Conservation (phyloP, 1,140 invertebrate species). For the Drosophila dunni region DNA sequence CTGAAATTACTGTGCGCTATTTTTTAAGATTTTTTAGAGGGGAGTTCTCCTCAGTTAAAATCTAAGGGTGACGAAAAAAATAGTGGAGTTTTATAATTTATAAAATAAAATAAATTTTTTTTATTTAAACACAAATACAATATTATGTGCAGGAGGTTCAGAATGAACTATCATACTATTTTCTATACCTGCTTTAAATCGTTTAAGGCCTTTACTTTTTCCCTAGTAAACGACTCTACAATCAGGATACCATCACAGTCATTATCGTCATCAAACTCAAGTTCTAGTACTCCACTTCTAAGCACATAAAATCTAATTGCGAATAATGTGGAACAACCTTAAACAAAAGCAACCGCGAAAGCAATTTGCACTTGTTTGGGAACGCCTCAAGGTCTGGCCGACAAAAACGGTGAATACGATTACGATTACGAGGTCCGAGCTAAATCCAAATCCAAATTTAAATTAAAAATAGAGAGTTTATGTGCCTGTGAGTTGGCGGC, state of each 20-base stretch:
- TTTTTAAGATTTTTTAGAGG: background rate
- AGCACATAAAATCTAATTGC: conserved; percentile 28
- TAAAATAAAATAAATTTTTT: too few relatives aligned
- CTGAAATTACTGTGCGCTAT: background rate
- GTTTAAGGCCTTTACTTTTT: too few relatives aligned
- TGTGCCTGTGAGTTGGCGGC: conserved; percentile 1
- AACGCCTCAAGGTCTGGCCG: conserved; percentile 36
- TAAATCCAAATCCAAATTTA: conserved; percentile 19
- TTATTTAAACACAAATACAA: too few relatives aligned
- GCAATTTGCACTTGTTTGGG: conserved; percentile 35
- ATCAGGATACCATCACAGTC: conserved; percentile 9
- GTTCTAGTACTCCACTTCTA: conserved; percentile 8
- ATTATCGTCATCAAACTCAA: background rate
- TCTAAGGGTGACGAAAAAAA: background rate
- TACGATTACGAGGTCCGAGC: background rate
- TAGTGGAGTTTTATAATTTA: too few relatives aligned
- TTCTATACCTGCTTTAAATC: too few relatives aligned
- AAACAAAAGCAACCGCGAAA: conserved; percentile 21
- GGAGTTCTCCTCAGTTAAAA: background rate
- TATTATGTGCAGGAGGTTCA: too few relatives aligned
- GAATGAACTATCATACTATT: too few relatives aligned
- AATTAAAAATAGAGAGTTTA: conserved; percentile 9
- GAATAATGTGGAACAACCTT: conserved; percentile 22
- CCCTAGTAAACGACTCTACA: background rate
- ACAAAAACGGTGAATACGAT: conserved; percentile 4